Conservation (phyloP, 2,797 vertebrate species). For the Chelon auratus region DNA sequence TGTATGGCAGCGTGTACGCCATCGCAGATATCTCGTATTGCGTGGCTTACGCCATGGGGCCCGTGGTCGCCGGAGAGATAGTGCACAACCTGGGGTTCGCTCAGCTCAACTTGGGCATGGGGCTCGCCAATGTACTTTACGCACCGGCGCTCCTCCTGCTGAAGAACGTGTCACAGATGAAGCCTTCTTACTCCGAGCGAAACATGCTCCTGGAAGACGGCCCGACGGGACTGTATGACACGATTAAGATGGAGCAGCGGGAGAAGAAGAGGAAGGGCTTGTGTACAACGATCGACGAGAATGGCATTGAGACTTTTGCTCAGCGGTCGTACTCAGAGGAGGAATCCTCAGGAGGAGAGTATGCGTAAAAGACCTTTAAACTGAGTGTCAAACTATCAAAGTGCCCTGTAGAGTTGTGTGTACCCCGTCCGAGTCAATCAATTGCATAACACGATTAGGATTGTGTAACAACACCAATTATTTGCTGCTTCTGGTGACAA, state of each 20-base stretch:
- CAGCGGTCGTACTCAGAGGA: conserved; percentile 86
- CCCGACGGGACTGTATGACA: conserved; percentile 94
- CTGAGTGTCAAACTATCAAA: conserved; percentile 62
- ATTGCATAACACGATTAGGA: conserved; percentile 80
- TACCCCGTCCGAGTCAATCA: conserved; percentile 71
- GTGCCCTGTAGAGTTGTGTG: conserved; percentile 73
- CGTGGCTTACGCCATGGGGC: conserved; percentile 95
- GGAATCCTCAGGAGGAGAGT: conserved; percentile 90
- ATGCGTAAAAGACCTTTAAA: conserved; percentile 82
- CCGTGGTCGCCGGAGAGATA: conserved; percentile 94
- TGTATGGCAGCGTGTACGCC: conserved; percentile 98
- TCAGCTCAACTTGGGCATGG: conserved; percentile 97
- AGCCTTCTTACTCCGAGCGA: conserved; percentile 93
- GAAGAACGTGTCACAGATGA: conserved; percentile 92
- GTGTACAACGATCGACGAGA: conserved; percentile 83
- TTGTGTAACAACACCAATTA: conserved; percentile 79
- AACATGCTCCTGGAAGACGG: conserved; percentile 95
- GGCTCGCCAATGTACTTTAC: conserved; percentile 94
- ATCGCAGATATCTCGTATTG: conserved; percentile 99
- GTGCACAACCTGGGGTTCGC: conserved; percentile 95
- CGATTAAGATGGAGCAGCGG: conserved; percentile 93
- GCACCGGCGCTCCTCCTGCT: conserved; percentile 93
- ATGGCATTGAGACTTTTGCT: conserved; percentile 82
- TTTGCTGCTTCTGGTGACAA: conserved; percentile 49
- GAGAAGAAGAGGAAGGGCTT: conserved; percentile 81